Evolutionary conservation across 2,113 vertebrate species (phyloP), one percentile per base, ranked within the genome.

Genomic region (Rhadina sibilatrix): DNA sequence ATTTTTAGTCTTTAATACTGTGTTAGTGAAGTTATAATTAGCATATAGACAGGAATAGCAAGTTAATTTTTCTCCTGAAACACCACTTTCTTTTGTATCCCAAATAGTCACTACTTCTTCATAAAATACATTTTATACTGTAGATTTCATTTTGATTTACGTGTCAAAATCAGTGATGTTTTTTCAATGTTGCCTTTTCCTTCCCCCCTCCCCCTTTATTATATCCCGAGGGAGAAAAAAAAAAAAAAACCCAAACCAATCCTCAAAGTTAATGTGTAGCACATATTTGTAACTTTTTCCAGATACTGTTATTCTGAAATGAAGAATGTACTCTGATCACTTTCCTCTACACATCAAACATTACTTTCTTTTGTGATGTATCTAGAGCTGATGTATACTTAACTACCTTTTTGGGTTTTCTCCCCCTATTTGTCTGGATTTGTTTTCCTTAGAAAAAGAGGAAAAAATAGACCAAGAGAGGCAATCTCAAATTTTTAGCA

Each of bases 1-100:
- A 90, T 94, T 93, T 97, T 95, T 93, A 89, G 68, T 81, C 23
- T 10, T 59, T 77, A 66, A 54, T 80, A 77, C 22, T 83, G 70
- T 80, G 59, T 77, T 86, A 80, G 69, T 7, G 8, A 76, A 38
- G 8, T 84, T 81, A 89, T 50, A 81, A 70, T 93, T 87, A 87
- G 40, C 24, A 49, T 59, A 59, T 63, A 14, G 8, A 47, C 37
- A 92, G 24, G 40, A 95, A 85, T 61, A 88, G n/a, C 15, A 57
- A 90, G 18, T 74, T 50, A 37, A 35, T 88, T 86, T 83, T 78
- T 81, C 33, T 83, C 15, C 31, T 92, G 88, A 90, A 93, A 46
- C 28, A 38, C 3, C 12, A 40, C 25, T 65, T 88, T 90, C 15
- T 76, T 83, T 83, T 76, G 12, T 74, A 31, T 72, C 20, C 90